Percentiles rank a stretch among this genome's conserved stretches.
phyloP scores from a whole-genome alignment of 2,797 vertebrate species.

The Syngnathus rostellatus region DNA sequence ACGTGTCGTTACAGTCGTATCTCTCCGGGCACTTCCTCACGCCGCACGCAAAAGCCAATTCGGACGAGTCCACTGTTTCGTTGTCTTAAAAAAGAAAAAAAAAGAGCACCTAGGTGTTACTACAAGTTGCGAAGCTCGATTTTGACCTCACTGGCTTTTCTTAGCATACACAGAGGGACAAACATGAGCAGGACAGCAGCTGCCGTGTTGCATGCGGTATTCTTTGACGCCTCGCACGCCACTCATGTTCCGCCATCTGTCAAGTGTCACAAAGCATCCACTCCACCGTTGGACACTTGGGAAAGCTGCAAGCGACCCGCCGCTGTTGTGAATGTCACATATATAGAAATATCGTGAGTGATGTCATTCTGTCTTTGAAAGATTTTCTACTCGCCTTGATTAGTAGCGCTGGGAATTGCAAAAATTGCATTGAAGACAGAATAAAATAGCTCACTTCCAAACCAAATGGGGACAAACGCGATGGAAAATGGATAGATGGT shows the following conservation, averaged over 20 bases:
- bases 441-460: not conserved
- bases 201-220: not conserved
- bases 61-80: slow-evolving; percentile 79
- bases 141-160: not conserved
- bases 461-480: not conserved
- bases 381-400: not conserved
- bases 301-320: not conserved
- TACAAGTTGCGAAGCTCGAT: not conserved
- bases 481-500: not conserved
- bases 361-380: too few relatives aligned
- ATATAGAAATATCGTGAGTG: not conserved
- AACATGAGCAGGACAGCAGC: not conserved
- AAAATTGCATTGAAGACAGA: too few relatives aligned
- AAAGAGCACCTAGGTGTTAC: not conserved
- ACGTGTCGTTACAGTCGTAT: slow-evolving; percentile 84
- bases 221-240: not conserved
- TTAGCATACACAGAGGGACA: not conserved
- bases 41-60: slow-evolving; percentile 87
- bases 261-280: not conserved
- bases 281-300: slow-evolving; percentile 1
- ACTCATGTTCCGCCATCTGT: slow-evolving; percentile 1
- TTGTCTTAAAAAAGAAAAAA: slow-evolving; percentile 55
- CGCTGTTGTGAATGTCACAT: not conserved
- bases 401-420: too few relatives aligned
- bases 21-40: slow-evolving; percentile 84